Conservation (phyloP, 2,797 vertebrate genomes). For the Agapornis canus region DNA sequence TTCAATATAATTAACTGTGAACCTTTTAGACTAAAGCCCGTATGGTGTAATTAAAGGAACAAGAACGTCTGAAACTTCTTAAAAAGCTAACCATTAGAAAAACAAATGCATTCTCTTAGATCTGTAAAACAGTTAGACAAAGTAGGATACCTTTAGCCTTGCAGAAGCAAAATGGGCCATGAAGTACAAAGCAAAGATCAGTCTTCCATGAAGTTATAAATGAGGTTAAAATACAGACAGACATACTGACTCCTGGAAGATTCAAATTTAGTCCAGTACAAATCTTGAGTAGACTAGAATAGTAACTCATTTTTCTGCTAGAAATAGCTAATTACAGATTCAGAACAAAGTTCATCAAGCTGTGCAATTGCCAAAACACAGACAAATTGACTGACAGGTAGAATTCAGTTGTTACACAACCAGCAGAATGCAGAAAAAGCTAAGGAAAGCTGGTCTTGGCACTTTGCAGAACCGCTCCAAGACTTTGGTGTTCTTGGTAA, state of each 20-base stretch:
- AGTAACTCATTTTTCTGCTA: constrained; percentile 50
- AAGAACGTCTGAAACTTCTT: not conserved
- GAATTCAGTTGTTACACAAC: not conserved
- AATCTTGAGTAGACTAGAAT: constrained; percentile 17
- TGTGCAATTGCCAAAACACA: constrained; percentile 27
- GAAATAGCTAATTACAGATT: constrained; percentile 29
- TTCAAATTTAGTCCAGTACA: constrained; percentile 42
- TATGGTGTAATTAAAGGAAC: not conserved
- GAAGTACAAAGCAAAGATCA: constrained; percentile 50
- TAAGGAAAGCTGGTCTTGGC: not conserved
- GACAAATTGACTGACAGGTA: constrained; percentile 35
- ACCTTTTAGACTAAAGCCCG: constrained; percentile 16
- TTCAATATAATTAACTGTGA: not conserved
- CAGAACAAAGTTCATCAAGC: constrained; percentile 47
- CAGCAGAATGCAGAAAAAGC: not conserved
- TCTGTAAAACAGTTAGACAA: not conserved
- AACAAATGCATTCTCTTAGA: constrained; percentile 1
- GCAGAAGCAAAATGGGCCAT: constrained; percentile 23
- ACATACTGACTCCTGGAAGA: constrained; percentile 43
- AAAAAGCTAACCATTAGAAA: not conserved
- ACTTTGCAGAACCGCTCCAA: not conserved
- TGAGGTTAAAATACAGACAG: constrained; percentile 36
- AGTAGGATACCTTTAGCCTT: constrained; percentile 20
- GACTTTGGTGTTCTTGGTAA: not conserved
- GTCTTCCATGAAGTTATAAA: constrained; percentile 19